These are phyloP conservation scores for Chaetorhynchus papuensis DNA, from an alignment of 2,113 vertebrate genomes.

Conservation along the genomic window DNA sequence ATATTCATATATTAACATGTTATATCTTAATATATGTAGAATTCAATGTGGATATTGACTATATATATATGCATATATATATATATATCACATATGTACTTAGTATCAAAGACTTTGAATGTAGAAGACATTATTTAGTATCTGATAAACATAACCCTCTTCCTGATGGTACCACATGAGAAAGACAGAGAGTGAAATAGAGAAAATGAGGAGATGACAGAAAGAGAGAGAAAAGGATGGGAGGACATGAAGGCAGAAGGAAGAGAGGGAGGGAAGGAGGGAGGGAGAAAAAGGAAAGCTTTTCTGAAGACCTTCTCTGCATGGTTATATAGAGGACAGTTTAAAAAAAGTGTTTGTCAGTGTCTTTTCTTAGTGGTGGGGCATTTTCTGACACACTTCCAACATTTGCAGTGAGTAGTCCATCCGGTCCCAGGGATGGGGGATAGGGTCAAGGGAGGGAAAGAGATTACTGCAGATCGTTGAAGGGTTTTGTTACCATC, in stretches of 20 bases:
- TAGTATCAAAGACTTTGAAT: background rate
- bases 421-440: background rate
- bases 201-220: background rate
- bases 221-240: background rate
- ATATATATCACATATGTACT: background rate
- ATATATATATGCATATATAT: background rate
- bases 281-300: background rate
- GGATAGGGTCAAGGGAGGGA: rapidly evolving
- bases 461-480: background rate
- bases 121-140: background rate
- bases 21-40: background rate
- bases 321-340: background rate
- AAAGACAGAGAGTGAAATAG: background rate
- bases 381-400: background rate
- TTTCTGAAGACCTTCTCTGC: background rate
- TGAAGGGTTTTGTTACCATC: background rate
- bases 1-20: background rate
- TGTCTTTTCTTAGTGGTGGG: background rate
- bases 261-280: background rate
- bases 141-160: background rate
- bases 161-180: background rate
- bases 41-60: background rate
- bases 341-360: background rate
- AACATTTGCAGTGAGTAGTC: background rate
- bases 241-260: background rate